These are phyloP conservation scores for Ceyx cyanopectus DNA, from an alignment of 2,113 vertebrate species.

Conservation along the genomic window DNA sequence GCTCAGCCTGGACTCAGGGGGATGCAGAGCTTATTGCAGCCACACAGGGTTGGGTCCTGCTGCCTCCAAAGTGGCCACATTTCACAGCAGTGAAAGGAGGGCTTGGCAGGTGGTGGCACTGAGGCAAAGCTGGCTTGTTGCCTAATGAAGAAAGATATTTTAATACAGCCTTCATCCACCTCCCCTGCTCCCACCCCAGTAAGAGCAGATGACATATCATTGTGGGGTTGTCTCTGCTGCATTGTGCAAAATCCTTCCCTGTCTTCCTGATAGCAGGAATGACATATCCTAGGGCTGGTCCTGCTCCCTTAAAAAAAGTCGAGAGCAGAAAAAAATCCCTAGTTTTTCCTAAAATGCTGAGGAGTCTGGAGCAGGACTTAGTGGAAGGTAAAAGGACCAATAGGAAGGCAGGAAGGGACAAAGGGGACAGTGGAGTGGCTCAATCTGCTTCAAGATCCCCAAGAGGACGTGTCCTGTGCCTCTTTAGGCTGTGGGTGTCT, in stretches of 20 bases:
- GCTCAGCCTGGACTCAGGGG: accelerated
- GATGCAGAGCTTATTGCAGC: accelerated
- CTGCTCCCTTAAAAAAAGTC: accelerated
- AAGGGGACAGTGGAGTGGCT: background rate
- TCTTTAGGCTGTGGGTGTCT: background rate
- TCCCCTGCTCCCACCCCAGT: background rate
- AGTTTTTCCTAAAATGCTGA: background rate
- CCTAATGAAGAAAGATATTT: background rate
- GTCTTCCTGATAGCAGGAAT: background rate
- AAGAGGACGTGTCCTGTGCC: too few relatives aligned
- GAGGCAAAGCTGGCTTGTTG: background rate
- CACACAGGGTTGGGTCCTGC: background rate
- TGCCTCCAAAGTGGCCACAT: background rate
- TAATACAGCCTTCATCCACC: background rate
- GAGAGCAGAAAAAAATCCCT: accelerated
- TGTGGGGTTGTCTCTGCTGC: background rate
- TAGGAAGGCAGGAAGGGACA: accelerated
- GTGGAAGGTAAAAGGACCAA: background rate
- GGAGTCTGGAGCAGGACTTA: background rate
- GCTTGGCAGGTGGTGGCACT: background rate
- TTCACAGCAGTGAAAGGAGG: background rate
- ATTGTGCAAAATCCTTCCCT: background rate
- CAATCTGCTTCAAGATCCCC: background rate
- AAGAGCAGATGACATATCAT: accelerated
- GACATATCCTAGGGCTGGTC: background rate